Percentiles rank a stretch among this genome's conserved stretches.
Conservation (phyloP, 2,113 vertebrate genomes). For the Mirounga angustirostris region DNA sequence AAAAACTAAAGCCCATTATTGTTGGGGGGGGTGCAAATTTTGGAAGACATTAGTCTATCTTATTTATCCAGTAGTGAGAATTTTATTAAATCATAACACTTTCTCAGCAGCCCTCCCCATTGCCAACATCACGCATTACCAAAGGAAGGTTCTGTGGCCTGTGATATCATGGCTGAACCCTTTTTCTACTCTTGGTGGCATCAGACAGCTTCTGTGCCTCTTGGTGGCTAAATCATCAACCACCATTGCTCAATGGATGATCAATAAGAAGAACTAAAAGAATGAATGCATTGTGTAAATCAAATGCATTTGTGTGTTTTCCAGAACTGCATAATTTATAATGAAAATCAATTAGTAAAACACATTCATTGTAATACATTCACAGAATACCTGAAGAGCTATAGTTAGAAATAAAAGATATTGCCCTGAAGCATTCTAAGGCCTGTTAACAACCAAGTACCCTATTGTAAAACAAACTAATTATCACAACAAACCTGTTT, state of each 20-base stretch:
- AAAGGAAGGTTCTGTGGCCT: not conserved
- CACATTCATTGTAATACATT: constrained; percentile 72
- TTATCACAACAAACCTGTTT: constrained; percentile 81
- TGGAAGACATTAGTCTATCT: not conserved
- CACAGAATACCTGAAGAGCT: constrained; percentile 73
- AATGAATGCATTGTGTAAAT: constrained; percentile 70
- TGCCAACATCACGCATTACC: not conserved
- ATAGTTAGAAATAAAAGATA: constrained; percentile 78
- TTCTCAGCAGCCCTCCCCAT: not conserved
- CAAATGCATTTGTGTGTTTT: constrained; percentile 73
- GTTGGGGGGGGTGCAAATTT: not conserved
- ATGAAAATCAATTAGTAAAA: constrained; percentile 81
- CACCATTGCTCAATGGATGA: not conserved
- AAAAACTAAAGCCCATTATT: not conserved
- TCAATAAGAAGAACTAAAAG: constrained; percentile 60
- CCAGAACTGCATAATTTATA: constrained; percentile 80
- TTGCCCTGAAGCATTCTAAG: constrained; percentile 70
- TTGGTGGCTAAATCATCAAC: not conserved
- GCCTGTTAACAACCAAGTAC: constrained; percentile 75
- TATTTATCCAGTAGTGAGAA: not conserved
- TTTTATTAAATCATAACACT: not conserved
- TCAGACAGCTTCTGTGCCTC: not conserved
- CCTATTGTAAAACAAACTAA: constrained; percentile 79
- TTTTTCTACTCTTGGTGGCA: not conserved
- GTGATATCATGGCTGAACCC: not conserved